Conservation (phyloP, 2,113 vertebrate species). For the Myiozetetes cayanensis region DNA sequence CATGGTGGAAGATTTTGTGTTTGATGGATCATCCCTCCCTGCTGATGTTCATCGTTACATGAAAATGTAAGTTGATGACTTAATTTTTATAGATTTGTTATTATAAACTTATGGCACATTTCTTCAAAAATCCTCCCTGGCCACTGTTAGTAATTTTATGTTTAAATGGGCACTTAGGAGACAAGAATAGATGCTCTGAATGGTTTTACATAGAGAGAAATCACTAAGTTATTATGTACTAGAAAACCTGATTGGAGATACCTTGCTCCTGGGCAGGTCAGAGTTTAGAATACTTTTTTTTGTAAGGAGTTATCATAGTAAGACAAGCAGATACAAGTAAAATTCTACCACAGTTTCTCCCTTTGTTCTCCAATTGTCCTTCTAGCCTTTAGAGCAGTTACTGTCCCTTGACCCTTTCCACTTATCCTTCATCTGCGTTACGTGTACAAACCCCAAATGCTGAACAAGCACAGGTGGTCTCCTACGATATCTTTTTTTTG, state of each 20-base stretch:
- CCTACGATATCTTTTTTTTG: background rate
- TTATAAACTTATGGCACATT: background rate
- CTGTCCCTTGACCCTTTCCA: background rate
- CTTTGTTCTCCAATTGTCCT: background rate
- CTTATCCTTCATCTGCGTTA: background rate
- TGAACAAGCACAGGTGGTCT: background rate
- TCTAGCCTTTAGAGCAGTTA: background rate
- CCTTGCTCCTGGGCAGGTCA: background rate
- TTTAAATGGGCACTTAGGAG: background rate
- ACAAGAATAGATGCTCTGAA: background rate
- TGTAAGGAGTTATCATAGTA: background rate
- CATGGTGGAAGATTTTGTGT: slow-evolving; percentile 90
- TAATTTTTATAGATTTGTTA: background rate
- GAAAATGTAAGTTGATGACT: slow-evolving; percentile 78
- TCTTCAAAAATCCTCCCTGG: background rate
- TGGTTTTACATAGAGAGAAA: background rate
- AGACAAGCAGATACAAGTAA: background rate
- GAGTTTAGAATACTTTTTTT: background rate
- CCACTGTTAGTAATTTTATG: background rate
- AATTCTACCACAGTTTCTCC: background rate
- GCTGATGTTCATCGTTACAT: slow-evolving; percentile 94
- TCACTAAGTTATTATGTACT: background rate
- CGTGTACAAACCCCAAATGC: background rate
- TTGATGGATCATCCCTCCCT: slow-evolving; percentile 90
- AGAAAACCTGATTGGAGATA: background rate